Evolutionary conservation across 2,888 invertebrate species (phyloP).

Genomic region (Pandemis cinnamomeana): DNA sequence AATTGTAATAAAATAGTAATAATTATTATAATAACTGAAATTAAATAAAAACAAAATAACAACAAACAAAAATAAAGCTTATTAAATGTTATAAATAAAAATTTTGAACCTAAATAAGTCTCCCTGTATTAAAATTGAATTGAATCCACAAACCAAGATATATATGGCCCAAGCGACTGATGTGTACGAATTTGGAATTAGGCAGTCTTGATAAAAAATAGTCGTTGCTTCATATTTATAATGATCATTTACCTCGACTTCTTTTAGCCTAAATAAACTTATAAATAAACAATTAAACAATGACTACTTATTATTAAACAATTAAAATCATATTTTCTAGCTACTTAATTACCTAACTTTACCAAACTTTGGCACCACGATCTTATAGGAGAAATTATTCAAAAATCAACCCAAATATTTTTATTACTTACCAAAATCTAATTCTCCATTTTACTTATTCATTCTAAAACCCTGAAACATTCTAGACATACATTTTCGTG

Average conservation of each 20-base stretch:
- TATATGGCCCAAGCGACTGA: not conserved
- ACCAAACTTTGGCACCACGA: not conserved
- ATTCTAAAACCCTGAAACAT: constrained; percentile 7
- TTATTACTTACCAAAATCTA: not conserved
- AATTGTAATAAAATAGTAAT: too few species aligned
- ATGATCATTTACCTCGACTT: not conserved
- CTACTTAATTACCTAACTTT: not conserved
- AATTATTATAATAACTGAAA: too few species aligned
- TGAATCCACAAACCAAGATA: not conserved
- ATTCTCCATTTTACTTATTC: not conserved
- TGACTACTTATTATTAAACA: not conserved
- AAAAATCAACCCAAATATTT: not conserved
- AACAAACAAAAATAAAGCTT: too few species aligned
- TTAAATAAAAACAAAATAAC: too few species aligned
- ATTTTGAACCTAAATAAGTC: too few species aligned
- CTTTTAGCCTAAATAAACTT: not conserved
- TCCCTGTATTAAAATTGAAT: too few species aligned
- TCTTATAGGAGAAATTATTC: constrained; percentile 1
- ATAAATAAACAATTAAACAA: not conserved
- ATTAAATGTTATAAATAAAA: too few species aligned
- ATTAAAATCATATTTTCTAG: not conserved
- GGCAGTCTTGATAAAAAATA: not conserved
- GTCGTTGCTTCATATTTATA: not conserved
- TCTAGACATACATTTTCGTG: not conserved
- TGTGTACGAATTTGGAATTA: not conserved